Evolutionary conservation across 2,888 invertebrate species (phyloP), one percentile per base, ranked within the genome.

Genomic region (Lycocerus yunnanus): DNA sequence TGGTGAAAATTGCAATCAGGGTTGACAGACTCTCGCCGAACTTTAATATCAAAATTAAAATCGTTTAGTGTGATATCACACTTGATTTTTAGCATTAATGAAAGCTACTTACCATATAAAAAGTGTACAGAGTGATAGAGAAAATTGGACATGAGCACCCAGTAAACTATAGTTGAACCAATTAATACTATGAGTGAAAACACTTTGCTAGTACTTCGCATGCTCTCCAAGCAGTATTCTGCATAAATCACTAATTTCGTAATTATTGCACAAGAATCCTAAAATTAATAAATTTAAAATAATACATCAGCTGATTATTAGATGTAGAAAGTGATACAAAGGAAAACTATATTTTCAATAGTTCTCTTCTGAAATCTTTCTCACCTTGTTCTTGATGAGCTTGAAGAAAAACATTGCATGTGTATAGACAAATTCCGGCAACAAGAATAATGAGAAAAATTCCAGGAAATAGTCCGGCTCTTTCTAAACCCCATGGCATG

Each of bases 401-500:
- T 77, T 89, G 88, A 1, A 97, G 89, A 69, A 97, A 90, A 76
- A 93, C 88, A 83, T 94, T 92, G 0, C 95, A 94, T 0, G 97
- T 97, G 87, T 95, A 97, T 3, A 96, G 89, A 81, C 95, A 95
- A 4, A 97, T 85, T 0, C 89, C 92, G 0, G 94, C 93, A 91
- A 97, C 93, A 4, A 90, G 73, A 0, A 94, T 87, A 82, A 95
- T 91, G 16, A 97, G 88, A 0, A 91, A 59, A 21, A 97, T 87
- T 0, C 95, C 96, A 4, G 92, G 91, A 5, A 92, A 89, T 66
- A 97, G 89, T 1, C 97, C 97, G 13, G 97, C 95, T 86, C 93
- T 92, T 85, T 93, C 92, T 79, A 97, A 91, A 15, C 97, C 97
- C 97, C 97, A 97, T n/a, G 97, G 96, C 94, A 97, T 96, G 68